A percentile compares a stretch with the other conserved stretches of the same genome.
Conservation (phyloP, 35 echinoderm and acorn worm species). For the Chiridota heheva region DNA sequence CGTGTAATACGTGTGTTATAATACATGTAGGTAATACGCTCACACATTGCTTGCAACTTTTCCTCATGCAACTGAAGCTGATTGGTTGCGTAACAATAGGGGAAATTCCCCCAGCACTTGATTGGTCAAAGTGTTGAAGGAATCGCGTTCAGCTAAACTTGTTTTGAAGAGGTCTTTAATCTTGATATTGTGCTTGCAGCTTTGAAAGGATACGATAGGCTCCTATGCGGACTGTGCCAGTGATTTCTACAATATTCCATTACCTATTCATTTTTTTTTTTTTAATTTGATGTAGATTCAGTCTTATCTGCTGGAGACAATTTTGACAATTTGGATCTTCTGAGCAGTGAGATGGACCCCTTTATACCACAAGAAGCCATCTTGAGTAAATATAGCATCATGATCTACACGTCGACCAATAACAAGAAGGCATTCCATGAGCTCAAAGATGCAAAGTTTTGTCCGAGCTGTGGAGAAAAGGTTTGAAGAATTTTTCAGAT, state of each 20-base stretch:
- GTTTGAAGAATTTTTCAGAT: constrained; percentile 14
- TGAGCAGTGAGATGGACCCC: constrained; percentile 83
- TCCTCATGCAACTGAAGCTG: too few relatives aligned
- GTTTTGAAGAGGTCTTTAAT: too few relatives aligned
- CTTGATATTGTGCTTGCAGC: too few relatives aligned
- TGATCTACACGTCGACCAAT: constrained; percentile 97
- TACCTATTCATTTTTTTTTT: not conserved
- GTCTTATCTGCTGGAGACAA: constrained; percentile 64
- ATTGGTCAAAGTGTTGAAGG: too few relatives aligned
- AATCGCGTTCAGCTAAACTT: too few relatives aligned
- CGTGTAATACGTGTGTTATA: too few relatives aligned
- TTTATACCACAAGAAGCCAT: constrained; percentile 96
- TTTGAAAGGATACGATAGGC: too few relatives aligned
- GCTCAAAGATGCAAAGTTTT: constrained; percentile 97
- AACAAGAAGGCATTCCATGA: constrained; percentile 86
- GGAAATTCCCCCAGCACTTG: too few relatives aligned
- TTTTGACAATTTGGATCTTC: constrained; percentile 82
- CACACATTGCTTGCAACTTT: too few relatives aligned
- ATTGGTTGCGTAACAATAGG: too few relatives aligned
- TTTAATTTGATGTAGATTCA: constrained; percentile 47
- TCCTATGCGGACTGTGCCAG: too few relatives aligned
- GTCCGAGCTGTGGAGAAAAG: constrained; percentile 94
- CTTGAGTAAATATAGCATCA: constrained; percentile 95
- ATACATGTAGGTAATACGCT: too few relatives aligned
- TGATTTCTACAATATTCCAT: not conserved